Base-by-base conservation (phyloP, 2,113 vertebrate genomes). In the Urocitellus parryii region DNA sequence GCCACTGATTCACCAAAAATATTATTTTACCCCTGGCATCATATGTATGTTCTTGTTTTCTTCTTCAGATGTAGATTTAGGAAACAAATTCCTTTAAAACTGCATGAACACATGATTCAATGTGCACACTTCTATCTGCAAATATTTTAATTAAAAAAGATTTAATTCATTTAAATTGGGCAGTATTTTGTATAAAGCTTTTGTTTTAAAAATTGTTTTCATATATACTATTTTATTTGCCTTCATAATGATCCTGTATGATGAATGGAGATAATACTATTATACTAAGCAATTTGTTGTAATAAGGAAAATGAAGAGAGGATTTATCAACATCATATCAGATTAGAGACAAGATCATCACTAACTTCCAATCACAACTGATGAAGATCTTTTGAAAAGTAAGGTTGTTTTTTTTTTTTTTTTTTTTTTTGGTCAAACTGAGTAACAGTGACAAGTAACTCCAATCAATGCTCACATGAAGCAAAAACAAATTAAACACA, bases 121-220 rank as follows among this genome's bases (percentile, higher is more conserved):
- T 14, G 42, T 24, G 14, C 48, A 88, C 10, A 85, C 27, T 45
- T 63, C 48, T 34, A 16, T 74, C 42, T 94, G 67, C 34, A 95
- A 88, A 92, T 92, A 81, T n/a, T 85, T 97, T 85, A 96, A 91
- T 29, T 73, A 29, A 61, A 94, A 92, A 87, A 76, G 4, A 39
- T 48, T 63, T 65, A 91, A 63, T 29, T 79, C 37, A 72, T 53
- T 95, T 81, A 91, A 93, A 80, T 68, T 68, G 16, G 83, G 61
- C 48, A 92, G 32, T 53, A 79, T 39, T 92, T 39, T 37, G 24
- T 88, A 16, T 48, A 56, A 91, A 84, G 25, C 20, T 63, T 91
- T 85, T 93, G 25, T 63, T 77, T 94, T 81, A 61, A 85, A 91
- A 91, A 83, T 12, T 5, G 4, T 32, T 84, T 95, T 72, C 37